A percentile compares a stretch with the other conserved stretches of the same genome.
These are phyloP conservation scores for Phortica variegata DNA, from an alignment of 1,140 invertebrate species.

Conservation along the genomic window DNA sequence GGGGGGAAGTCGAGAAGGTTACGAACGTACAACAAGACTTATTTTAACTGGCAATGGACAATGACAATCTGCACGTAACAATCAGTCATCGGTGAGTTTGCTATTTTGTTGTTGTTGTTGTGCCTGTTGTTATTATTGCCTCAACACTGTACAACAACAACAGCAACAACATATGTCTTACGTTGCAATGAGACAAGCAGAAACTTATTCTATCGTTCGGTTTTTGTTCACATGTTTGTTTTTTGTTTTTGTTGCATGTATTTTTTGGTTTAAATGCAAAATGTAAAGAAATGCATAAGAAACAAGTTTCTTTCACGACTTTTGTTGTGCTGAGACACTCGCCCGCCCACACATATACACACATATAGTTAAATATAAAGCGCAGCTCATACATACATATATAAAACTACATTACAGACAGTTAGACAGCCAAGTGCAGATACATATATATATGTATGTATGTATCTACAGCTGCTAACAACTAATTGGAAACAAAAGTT, in stretches of 20 bases:
- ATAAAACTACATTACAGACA: no score
- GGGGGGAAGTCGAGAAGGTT: no score
- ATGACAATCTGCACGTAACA: constrained; percentile 53
- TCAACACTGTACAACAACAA: constrained; percentile 6
- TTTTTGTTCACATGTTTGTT: no score
- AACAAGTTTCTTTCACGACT: no score
- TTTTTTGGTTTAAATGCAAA: constrained; percentile 17
- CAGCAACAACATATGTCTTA: constrained; percentile 31
- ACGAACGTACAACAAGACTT: no score
- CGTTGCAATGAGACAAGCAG: constrained; percentile 43
- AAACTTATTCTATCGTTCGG: constrained; percentile 3
- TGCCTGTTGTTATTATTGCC: not conserved
- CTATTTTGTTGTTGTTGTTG: not conserved
- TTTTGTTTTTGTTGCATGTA: constrained; percentile 7
- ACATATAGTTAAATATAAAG: constrained; percentile 13
- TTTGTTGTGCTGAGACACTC: constrained; percentile 11
- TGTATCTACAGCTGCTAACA: no score
- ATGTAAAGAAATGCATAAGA: no score
- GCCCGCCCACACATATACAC: constrained; percentile 30
- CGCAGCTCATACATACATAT: no score
- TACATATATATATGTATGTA: not conserved
- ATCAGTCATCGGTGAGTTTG: constrained; percentile 54
- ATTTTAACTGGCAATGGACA: constrained; percentile 36
- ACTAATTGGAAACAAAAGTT: no score
- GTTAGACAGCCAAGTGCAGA: constrained; percentile 24